Evolutionary conservation across 2,888 invertebrate genomes (phyloP), one percentile per base, ranked within the genome.

Genomic region (Heliconius ethilla): DNA sequence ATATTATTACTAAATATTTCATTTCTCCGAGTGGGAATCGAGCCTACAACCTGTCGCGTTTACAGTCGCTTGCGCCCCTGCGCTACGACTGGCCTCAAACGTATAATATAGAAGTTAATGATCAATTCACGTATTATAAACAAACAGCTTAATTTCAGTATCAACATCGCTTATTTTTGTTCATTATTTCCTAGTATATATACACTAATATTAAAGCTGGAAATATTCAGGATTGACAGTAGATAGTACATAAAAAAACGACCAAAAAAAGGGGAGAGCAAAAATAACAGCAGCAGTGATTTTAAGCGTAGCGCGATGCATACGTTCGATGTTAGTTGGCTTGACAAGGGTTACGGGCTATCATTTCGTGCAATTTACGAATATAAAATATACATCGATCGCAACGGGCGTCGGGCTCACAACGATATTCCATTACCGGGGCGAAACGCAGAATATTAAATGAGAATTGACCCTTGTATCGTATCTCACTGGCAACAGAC

Each of bases 391-490:
- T 90, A 90, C 88, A 91, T 91, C 89, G 90, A 92, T 91, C 88
- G 86, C 87, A 82, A 82, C 83, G 81, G 86, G 86, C 87, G 85
- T 84, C 85, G 87, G 84, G 86, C 85, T 89, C 93, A 92, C 93
- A 92, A 83, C 92, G 90, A 89, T 93, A 92, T 93, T 92, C 93
- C 93, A 93, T 94, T 93, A 93, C 86, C 86, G 82, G 87, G 87
- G 87, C 85, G 89, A 87, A 83, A 33, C 87, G 86, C 84, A 86
- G 91, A 92, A 93, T 93, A 90, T 92, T 84, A 89, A 91, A 92
- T 91, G 91, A 90, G 86, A 78, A 78, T 84, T 89, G 90, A 91
- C 91, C 92, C 90, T 88, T 87, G 88, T 86, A 89, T 87, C 87
- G 78, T 78, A 80, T 79, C 82, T 78, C 75, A 69, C 77, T 76